Conservation (phyloP, 2,888 invertebrate species). For the Nomada ruficornis region DNA sequence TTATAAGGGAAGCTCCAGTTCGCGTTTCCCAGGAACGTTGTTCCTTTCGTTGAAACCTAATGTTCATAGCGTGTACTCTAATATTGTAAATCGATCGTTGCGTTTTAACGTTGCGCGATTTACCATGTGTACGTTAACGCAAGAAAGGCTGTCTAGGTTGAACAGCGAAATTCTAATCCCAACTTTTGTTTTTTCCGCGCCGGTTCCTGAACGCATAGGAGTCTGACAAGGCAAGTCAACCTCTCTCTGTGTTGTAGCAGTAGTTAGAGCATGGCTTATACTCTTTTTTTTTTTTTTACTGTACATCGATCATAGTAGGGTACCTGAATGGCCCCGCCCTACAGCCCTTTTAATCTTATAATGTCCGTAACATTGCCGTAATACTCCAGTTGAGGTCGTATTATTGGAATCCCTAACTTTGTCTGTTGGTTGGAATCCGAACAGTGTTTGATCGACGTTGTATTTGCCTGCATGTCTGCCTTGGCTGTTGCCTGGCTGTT, state of each 20-base stretch:
- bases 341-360: slow-evolving; percentile 27
- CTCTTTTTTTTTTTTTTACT: background rate
- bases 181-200: slow-evolving; percentile 76
- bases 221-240: slow-evolving; percentile 89
- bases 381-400: slow-evolving; percentile 34
- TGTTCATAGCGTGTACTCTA: background rate
- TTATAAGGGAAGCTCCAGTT: slow-evolving; percentile 38
- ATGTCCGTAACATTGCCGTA: slow-evolving; percentile 36
- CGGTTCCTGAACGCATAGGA: slow-evolving; percentile 85
- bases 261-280: slow-evolving; percentile 82
- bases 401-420: slow-evolving; percentile 46
- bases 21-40: background rate
- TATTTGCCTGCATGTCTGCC: slow-evolving; percentile 46
- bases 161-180: slow-evolving; percentile 74
- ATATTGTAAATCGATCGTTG: background rate
- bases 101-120: slow-evolving; percentile 1
- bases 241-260: slow-evolving; percentile 78
- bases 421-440: slow-evolving; percentile 28
- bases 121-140: slow-evolving; percentile 41
- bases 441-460: slow-evolving; percentile 16
- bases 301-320: slow-evolving; percentile 14
- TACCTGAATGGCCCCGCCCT: slow-evolving; percentile 19
- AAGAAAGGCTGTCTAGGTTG: slow-evolving; percentile 30
- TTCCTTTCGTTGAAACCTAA: background rate
- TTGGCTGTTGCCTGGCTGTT: slow-evolving; percentile 46